A percentile compares a stretch with the other conserved stretches of the same genome.
These are phyloP conservation scores for Petrocephalus sullivani DNA, from an alignment of 2,797 vertebrate genomes.

Conservation along the genomic window DNA sequence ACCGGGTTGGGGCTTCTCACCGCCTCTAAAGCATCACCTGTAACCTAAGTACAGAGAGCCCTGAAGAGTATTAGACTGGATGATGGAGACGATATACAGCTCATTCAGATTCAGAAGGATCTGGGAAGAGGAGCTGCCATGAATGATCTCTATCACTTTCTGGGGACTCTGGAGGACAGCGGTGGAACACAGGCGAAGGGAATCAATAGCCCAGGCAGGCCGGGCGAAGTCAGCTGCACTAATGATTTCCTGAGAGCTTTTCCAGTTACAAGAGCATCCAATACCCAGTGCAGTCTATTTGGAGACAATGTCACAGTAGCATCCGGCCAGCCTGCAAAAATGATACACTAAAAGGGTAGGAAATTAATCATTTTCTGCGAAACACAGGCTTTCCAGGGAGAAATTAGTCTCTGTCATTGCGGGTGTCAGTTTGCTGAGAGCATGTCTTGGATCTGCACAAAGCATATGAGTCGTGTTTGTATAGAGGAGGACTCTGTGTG, in stretches of 20 bases:
- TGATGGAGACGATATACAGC: neutral
- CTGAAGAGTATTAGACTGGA: neutral
- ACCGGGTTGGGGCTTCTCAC: neutral
- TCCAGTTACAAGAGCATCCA: neutral
- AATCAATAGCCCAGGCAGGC: constrained; percentile 7
- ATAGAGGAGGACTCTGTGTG: neutral
- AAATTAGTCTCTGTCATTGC: neutral
- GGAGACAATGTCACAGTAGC: neutral
- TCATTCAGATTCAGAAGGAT: neutral
- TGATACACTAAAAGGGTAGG: neutral
- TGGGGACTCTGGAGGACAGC: neutral
- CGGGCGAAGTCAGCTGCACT: neutral
- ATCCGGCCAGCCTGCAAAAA: neutral
- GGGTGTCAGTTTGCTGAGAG: neutral
- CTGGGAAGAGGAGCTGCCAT: neutral
- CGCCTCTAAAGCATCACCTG: neutral
- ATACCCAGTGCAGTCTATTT: neutral
- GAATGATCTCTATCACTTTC: constrained; percentile 10
- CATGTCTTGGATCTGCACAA: neutral
- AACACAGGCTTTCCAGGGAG: neutral
- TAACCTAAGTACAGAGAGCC: neutral
- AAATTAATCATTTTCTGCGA: neutral
- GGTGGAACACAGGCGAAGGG: neutral
- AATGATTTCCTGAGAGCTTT: constrained; percentile 25
- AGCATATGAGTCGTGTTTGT: neutral